phyloP scores from a whole-genome alignment of 2,113 vertebrate species.

The Blennius ocellaris region DNA sequence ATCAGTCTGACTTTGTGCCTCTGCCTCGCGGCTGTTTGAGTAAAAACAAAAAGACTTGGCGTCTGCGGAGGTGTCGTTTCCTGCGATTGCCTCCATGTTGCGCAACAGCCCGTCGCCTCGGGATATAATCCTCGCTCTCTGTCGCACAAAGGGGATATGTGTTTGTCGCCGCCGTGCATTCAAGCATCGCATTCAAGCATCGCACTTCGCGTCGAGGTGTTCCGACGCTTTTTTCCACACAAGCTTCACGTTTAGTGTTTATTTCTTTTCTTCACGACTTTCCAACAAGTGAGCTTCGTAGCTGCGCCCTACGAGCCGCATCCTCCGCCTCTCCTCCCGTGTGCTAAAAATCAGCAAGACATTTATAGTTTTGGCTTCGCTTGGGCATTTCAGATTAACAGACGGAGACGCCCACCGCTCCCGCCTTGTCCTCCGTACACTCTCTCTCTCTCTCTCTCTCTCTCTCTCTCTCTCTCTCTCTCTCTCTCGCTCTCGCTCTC shows the following conservation, averaged over 20 bases:
- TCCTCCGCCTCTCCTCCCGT: neutral
- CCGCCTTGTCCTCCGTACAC: neutral
- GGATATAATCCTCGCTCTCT: conserved; percentile 66
- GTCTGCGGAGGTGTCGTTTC: conserved; percentile 55
- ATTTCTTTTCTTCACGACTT: neutral
- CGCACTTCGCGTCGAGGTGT: conserved; percentile 26
- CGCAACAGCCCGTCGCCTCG: conserved; percentile 62
- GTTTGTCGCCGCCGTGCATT: conserved; percentile 23
- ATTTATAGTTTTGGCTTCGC: conserved; percentile 40
- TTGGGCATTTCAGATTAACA: conserved; percentile 57
- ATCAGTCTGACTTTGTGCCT: conserved; percentile 7
- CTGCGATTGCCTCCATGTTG: conserved; percentile 65
- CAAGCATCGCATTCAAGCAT: too few species aligned
- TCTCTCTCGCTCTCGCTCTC: too few species aligned
- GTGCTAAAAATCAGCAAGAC: conserved; percentile 42
- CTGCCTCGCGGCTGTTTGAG: conserved; percentile 46
- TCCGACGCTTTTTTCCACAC: neutral
- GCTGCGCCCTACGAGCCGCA: conserved; percentile 6
- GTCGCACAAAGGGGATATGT: conserved; percentile 45
- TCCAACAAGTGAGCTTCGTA: conserved; percentile 1
- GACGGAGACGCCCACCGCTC: conserved; percentile 63
- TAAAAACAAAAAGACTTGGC: conserved; percentile 49
- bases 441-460: conserved; percentile 1
- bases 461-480: too few species aligned
- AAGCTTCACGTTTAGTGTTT: conserved; percentile 11